Conservation (phyloP, 2,888 invertebrate species). For the Dynastes grantii region DNA sequence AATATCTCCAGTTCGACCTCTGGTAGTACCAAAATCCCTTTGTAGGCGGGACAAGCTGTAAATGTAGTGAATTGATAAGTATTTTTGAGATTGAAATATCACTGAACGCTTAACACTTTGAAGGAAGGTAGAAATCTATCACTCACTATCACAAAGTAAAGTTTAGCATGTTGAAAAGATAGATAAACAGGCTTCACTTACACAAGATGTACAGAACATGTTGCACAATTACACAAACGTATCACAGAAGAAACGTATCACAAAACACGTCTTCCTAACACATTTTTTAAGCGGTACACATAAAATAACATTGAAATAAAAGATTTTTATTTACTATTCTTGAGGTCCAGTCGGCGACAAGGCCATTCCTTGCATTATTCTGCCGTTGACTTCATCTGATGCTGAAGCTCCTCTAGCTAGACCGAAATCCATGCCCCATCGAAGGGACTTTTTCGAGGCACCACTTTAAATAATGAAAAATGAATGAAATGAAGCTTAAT, state of each 20-base stretch:
- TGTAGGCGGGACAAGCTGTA: constrained; percentile 28
- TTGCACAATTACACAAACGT: not conserved
- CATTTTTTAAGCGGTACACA: constrained; percentile 4
- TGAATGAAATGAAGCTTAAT: not conserved
- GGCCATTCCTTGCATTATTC: constrained; percentile 88
- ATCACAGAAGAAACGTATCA: not conserved
- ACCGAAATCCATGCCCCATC: constrained; percentile 80
- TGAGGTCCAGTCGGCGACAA: constrained; percentile 86
- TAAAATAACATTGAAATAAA: constrained; percentile 12
- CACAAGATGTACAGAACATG: no score
- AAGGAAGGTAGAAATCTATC: not conserved
- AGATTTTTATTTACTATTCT: constrained; percentile 36
- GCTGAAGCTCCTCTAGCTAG: constrained; percentile 88
- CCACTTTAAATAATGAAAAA: constrained; percentile 1
- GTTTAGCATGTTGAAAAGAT: no score
- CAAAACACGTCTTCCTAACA: not conserved
- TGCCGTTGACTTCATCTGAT: constrained; percentile 87
- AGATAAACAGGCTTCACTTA: no score
- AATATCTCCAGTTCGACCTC: constrained; percentile 88
- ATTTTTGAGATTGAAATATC: not conserved
- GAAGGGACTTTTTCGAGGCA: not conserved
- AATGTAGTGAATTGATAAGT: not conserved
- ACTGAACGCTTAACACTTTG: not conserved
- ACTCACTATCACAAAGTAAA: no score
- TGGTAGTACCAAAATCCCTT: constrained; percentile 82